A percentile compares a stretch with the other conserved stretches of the same genome.
These are phyloP conservation scores for Clarias batrachus DNA, from an alignment of 2,113 vertebrate species.

Conservation along the genomic window DNA sequence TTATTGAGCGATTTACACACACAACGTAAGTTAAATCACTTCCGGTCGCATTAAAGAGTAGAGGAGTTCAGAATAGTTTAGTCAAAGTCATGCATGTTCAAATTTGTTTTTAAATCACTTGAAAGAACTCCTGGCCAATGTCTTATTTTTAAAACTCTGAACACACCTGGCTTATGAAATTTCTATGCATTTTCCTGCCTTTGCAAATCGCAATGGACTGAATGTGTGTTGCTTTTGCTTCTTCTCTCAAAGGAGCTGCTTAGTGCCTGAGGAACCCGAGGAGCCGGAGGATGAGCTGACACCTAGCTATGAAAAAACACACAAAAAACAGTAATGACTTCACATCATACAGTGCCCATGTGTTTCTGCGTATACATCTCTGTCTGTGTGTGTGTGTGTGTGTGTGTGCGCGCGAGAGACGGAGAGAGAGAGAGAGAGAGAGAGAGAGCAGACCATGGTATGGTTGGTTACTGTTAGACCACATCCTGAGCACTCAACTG, in stretches of 20 bases:
- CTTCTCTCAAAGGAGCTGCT: conserved; percentile 70
- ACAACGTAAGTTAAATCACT: neutral
- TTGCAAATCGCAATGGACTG: neutral
- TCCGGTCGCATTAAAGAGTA: neutral
- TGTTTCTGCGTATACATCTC: neutral
- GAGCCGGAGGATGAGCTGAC: conserved; percentile 66
- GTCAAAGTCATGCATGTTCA: neutral
- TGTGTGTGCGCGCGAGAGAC: neutral
- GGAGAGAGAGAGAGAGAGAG: neutral
- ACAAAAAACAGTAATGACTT: conserved; percentile 76
- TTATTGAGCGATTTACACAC: neutral
- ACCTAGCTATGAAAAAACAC: conserved; percentile 72
- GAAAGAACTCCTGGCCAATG: neutral
- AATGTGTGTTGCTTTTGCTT: neutral
- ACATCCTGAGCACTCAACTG: conserved; percentile 29
- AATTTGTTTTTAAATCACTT: neutral
- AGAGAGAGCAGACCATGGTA: conserved; percentile 3
- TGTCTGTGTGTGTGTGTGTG: neutral
- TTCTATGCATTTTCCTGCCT: neutral
- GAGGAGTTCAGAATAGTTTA: neutral
- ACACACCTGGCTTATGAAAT: neutral
- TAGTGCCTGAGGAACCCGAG: conserved; percentile 74
- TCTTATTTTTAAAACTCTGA: neutral
- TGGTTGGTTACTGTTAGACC: conserved; percentile 14
- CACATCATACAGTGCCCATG: conserved; percentile 7